Evolutionary conservation across 2,113 vertebrate species (phyloP).

Genomic region (Zingel zingel): DNA sequence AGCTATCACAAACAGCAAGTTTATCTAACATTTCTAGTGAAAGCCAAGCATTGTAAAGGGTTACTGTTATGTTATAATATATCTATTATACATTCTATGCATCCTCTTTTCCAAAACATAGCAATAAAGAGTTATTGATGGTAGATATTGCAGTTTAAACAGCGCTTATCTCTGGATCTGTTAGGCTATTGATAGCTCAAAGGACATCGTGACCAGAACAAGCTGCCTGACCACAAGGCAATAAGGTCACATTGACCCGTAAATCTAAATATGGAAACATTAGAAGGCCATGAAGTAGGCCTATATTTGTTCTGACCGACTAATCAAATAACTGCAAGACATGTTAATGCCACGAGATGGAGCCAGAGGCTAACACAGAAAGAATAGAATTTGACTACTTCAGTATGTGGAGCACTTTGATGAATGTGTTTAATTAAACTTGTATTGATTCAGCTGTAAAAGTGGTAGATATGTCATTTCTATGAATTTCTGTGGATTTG

Average conservation of each 20-base stretch:
- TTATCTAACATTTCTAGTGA: background rate
- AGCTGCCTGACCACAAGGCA: background rate
- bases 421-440: background rate
- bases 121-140: background rate
- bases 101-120: background rate
- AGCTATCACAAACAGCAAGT: background rate
- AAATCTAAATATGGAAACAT: slow-evolving; percentile 25
- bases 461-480: background rate
- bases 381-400: background rate
- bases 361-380: slow-evolving; percentile 28
- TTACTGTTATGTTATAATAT: too few relatives aligned
- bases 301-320: background rate
- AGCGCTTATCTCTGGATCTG: background rate
- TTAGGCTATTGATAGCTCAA: slow-evolving; percentile 12
- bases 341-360: slow-evolving; percentile 51
- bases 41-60: background rate
- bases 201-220: background rate
- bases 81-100: background rate
- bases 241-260: background rate
- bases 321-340: background rate
- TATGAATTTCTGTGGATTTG: background rate
- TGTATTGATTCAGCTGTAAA: background rate
- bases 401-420: background rate
- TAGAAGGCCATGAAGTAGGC: slow-evolving; percentile 8
- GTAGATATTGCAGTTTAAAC: background rate